Base-by-base conservation (phyloP, 2,888 invertebrate genomes). In the Pegoplata infirma region DNA sequence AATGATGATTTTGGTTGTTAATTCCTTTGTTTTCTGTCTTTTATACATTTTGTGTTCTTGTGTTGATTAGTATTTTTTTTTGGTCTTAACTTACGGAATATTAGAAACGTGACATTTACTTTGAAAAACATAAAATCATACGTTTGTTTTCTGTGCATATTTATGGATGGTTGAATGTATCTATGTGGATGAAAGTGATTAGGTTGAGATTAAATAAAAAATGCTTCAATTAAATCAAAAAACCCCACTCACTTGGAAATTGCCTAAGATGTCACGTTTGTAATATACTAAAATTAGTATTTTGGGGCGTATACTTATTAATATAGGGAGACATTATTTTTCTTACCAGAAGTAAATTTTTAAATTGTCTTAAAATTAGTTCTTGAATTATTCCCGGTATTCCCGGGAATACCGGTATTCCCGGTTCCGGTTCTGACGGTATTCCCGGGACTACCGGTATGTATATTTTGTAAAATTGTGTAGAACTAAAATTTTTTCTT, bases 81-180 rank as follows among this genome's bases (percentile, higher is more conserved):
- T 53, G 46, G 19, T 23, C 59, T 25, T 61, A 55, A 58, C 58
- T 64, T 58, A 69, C 21, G 64, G 51, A 66, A 76, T 61, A 71
- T 61, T 61, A 53, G 66, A 66, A 76, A 67, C 71, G 76, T 76
- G 76, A 76, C 76, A 36, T 76, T 59, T 66, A 59, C 46, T 14
- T 32, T 53, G 59, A 1, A 32, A 32, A 32, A 32, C 12, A 32
- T 32, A 1, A 10, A 10, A 32, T 32, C 32, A 32, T 32, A 10
- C 12, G 6, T 2, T 1, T 1, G 3, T 7, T 28, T n/a, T n/a
- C n/a, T n/a, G n/a, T n/a, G n/a, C n/a, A n/a, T n/a, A n/a, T n/a
- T 28, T 2, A 1, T 28, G 28, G 6, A 28, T 7, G 28, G 6
- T 28, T 28, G 23, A n/a, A n/a, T 6, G 23, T 23, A 23, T 23